Conservation (phyloP, 2,113 vertebrate species). For the Arenaria interpres region DNA sequence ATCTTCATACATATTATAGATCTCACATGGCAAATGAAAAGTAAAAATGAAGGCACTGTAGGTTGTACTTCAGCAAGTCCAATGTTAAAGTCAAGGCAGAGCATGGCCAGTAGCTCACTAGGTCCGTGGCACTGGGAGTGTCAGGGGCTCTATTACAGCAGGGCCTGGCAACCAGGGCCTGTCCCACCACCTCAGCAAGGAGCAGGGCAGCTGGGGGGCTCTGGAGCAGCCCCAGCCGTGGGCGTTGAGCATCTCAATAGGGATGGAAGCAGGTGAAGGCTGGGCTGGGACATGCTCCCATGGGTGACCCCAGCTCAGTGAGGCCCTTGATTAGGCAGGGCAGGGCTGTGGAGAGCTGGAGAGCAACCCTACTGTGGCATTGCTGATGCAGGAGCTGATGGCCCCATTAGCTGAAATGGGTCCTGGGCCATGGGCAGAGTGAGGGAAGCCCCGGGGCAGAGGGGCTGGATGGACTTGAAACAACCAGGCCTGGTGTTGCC, state of each 20-base stretch:
- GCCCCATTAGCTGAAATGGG: not conserved
- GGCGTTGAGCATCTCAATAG: too few species aligned
- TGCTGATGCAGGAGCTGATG: not conserved
- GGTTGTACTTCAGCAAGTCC: not conserved
- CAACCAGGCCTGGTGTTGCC: not conserved
- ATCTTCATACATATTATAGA: not conserved
- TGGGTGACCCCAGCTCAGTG: not conserved
- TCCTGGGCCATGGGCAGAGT: too few species aligned
- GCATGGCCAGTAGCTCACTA: not conserved
- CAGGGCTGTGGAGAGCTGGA: not conserved
- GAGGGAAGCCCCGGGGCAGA: rapidly evolving
- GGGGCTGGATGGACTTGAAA: too few species aligned
- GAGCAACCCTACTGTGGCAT: rapidly evolving
- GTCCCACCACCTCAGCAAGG: too few species aligned
- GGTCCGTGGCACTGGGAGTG: not conserved
- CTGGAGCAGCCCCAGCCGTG: rapidly evolving
- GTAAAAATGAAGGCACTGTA: not conserved
- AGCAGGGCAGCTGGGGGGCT: rapidly evolving
- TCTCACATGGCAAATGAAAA: not conserved
- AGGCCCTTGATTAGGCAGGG: rapidly evolving
- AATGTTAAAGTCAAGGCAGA: not conserved
- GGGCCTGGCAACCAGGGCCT: not conserved
- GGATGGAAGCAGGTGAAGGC: not conserved
- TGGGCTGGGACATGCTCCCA: rapidly evolving
- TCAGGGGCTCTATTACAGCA: not conserved